These are phyloP conservation scores for Crotalus tigris DNA, from an alignment of 2,113 vertebrate genomes.

Conservation along the genomic window DNA sequence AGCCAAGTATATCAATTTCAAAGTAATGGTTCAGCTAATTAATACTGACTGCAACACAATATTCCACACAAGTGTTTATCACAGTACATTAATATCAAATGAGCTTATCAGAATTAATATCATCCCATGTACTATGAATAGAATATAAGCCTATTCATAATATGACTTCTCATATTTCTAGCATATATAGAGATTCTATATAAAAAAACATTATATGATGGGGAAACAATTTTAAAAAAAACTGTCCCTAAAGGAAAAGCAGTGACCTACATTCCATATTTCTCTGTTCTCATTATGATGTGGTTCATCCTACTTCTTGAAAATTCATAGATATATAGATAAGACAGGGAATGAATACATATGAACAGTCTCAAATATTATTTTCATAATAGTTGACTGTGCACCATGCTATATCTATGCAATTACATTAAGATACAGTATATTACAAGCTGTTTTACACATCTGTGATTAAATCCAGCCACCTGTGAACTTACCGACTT, in stretches of 20 bases:
- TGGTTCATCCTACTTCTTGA: background rate
- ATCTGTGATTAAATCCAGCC: no score
- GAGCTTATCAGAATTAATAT: constrained; percentile 59
- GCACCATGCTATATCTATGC: no score
- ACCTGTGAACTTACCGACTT: no score
- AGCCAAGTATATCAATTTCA: constrained; percentile 46
- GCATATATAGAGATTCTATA: background rate
- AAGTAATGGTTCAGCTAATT: constrained; percentile 58
- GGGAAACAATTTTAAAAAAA: constrained; percentile 12
- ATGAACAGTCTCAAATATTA: background rate
- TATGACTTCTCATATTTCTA: background rate
- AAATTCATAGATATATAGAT: background rate
- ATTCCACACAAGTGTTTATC: constrained; percentile 53
- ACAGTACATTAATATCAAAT: constrained; percentile 56
- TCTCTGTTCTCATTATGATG: background rate
- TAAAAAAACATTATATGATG: constrained; percentile 40
- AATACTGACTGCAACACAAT: constrained; percentile 59
- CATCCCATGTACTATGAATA: constrained; percentile 58
- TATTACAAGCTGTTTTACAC: background rate
- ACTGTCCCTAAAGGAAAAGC: background rate
- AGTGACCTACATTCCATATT: background rate
- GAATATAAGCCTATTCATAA: background rate
- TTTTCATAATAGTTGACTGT: background rate
- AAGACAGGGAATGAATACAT: background rate
- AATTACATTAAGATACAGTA: background rate